Base-by-base conservation (phyloP, 2,888 invertebrate species). In the Pantelozetes paolii region DNA sequence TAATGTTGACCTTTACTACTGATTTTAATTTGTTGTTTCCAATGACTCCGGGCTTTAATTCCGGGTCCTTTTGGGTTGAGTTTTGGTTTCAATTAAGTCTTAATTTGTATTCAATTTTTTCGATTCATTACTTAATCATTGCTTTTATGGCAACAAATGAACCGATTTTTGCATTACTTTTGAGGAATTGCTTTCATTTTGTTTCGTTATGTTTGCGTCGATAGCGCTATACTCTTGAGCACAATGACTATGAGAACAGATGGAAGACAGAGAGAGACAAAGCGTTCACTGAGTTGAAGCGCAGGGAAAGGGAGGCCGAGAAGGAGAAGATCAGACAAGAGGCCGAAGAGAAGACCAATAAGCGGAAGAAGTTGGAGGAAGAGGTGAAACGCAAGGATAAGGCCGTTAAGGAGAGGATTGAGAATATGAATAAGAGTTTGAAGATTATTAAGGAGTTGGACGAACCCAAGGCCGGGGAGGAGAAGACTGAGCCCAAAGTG, bases 341-440 rank as follows among this genome's bases (percentile, higher is more conserved):
- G 15, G n/a, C 3, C n/a, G 62, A 62, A n/a, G 28, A 32, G 20
- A 62, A 32, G 32, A n/a, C 9, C 8, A 30, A 62, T 28, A 13
- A 62, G 2, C 11, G 62, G 5, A 62, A 62, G 26, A 13, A 26
- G 18, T 62, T 62, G 62, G 62, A 30, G 18, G 62, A 62, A 18
- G 62, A 62, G 62, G 32, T 62, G 32, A 62, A 62, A 62, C 62
- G 62, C 5, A 62, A 62, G 62, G 62, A 62, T 18, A 30, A 18
- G n/a, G 62, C 30, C 1, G 30, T 62, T 30, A 62, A 62, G 32
- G 62, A 62, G 6, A 62, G n/a, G 32, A 62, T 62, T n/a, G 32
- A 62, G 9, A 32, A 30, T 1, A 62, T 62, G 62, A 62, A 62
- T 62, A 32, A 32, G 62, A 32, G 6, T n/a, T 5, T 32, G 62